These are phyloP conservation scores for Trimorus sp. DNA, from an alignment of 2,888 invertebrate genomes.

Conservation along the genomic window DNA sequence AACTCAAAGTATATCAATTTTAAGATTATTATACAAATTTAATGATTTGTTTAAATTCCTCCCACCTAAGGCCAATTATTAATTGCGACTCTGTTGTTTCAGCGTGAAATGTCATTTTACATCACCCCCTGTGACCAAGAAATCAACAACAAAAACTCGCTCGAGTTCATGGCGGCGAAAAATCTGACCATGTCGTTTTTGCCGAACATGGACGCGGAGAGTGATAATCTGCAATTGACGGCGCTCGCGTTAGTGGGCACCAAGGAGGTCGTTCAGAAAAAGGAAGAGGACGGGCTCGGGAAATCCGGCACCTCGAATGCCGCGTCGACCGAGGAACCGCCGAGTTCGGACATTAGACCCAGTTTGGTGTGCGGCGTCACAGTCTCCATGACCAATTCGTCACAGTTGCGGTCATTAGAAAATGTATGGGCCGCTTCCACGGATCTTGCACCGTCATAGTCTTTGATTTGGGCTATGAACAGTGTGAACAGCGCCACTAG, in stretches of 20 bases:
- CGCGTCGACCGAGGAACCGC: constrained; percentile 47
- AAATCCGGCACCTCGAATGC: constrained; percentile 26
- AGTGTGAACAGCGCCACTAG: constrained; percentile 86
- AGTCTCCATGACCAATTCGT: constrained; percentile 74
- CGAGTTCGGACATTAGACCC: constrained; percentile 79
- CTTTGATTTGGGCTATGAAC: constrained; percentile 88
- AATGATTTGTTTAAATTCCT: too few species aligned
- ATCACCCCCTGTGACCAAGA: constrained; percentile 78
- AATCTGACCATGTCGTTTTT: constrained; percentile 74
- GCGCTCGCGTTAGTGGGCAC: constrained; percentile 82
- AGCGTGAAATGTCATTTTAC: constrained; percentile 83
- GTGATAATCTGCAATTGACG: constrained; percentile 80
- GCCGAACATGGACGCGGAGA: constrained; percentile 73
- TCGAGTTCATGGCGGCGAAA: constrained; percentile 76
- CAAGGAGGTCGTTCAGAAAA: constrained; percentile 66
- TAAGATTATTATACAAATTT: too few species aligned
- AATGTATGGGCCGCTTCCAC: constrained; percentile 79
- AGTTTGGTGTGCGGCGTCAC: constrained; percentile 83
- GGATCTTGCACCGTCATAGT: constrained; percentile 78
- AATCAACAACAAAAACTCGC: constrained; percentile 76
- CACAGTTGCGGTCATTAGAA: constrained; percentile 76
- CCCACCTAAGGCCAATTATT: not conserved
- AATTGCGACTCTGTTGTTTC: constrained; percentile 41
- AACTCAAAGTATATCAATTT: constrained; percentile 86
- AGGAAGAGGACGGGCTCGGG: constrained; percentile 60